Base-by-base conservation (phyloP, 2,888 invertebrate species). In the Agrypnus murinus region DNA sequence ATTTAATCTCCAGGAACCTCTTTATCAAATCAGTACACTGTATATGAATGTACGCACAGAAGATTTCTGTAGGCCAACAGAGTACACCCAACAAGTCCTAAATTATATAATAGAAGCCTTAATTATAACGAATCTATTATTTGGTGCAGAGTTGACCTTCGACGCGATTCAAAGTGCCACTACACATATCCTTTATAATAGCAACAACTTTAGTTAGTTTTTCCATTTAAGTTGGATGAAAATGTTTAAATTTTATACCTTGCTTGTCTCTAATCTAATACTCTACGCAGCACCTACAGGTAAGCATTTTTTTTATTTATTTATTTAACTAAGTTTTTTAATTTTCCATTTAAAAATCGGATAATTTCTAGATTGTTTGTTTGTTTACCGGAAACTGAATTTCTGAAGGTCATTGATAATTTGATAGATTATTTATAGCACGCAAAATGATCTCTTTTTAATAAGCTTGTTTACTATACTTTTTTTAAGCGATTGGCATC, bases 121-220 rank as follows among this genome's bases (percentile, higher is more conserved):
- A 68, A 68, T 68, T 68, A 63, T 62, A 68, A 55, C 62, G 46
- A 62, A 68, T 62, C 68, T 63, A 68, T 68, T 68, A 68, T 68
- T 68, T 68, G 68, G 62, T 57, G 55, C 57, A 57, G 55, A 62
- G 62, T 46, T 68, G 62, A 68, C 68, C 68, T 68, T 68, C 68
- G 62, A 45, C 55, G 60, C 68, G 46, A 43, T 68, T 53, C 65
- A 65, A 43, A 65, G 46, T 58, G 57, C 19, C 36, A 58, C 19
- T 17, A 58, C 45, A 45, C 57, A 65, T 58, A 36, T 65, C 45
- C 57, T 48, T 25, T 32, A 32, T n/a, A 10, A 14, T 25, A 60
- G 40, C 15, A 43, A 43, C 43, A 60, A 65, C 50, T 34, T 60
- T 36, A 53, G 62, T 43, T 36, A 36, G 17, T 48, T 48, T 59